Conservation (phyloP, 1,140 invertebrate genomes). For the Caenorhabditis latens region DNA sequence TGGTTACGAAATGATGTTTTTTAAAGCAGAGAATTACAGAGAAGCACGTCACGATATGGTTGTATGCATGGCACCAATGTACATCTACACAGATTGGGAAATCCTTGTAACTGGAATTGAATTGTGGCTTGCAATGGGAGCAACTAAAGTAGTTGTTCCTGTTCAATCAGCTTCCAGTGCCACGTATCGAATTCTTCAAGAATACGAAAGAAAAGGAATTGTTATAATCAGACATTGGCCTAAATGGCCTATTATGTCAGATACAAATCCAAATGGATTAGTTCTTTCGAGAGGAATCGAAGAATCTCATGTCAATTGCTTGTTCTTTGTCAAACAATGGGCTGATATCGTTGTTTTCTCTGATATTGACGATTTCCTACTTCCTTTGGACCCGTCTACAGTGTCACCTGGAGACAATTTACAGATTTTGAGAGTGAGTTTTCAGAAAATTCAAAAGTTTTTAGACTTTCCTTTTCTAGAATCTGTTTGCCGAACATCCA, state of each 20-base stretch:
- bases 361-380: slow-evolving; percentile 77
- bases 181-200: slow-evolving; percentile 71
- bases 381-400: slow-evolving; percentile 71
- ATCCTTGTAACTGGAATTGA: slow-evolving; percentile 73
- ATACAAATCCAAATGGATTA: slow-evolving; percentile 76
- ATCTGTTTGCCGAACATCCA: slow-evolving; percentile 73
- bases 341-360: slow-evolving; percentile 76
- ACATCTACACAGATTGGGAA: slow-evolving; percentile 77
- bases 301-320: slow-evolving; percentile 77
- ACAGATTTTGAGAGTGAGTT: slow-evolving; percentile 70
- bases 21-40: background rate
- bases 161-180: slow-evolving; percentile 75
- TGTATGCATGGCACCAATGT: slow-evolving; percentile 77
- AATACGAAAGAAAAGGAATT: slow-evolving; percentile 74
- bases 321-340: slow-evolving; percentile 77
- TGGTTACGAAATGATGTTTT: background rate
- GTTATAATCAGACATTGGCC: slow-evolving; percentile 76
- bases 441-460: background rate
- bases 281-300: slow-evolving; percentile 77
- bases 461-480: slow-evolving; percentile 64
- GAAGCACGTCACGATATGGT: slow-evolving; percentile 71
- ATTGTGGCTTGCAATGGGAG: slow-evolving; percentile 75
- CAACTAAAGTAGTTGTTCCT: slow-evolving; percentile 76
- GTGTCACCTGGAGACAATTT: slow-evolving; percentile 70
- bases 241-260: slow-evolving; percentile 77